Evolutionary conservation across 2,113 vertebrate species (phyloP), one percentile per base, ranked within the genome.

Genomic region (Brienomyrus longianalis): DNA sequence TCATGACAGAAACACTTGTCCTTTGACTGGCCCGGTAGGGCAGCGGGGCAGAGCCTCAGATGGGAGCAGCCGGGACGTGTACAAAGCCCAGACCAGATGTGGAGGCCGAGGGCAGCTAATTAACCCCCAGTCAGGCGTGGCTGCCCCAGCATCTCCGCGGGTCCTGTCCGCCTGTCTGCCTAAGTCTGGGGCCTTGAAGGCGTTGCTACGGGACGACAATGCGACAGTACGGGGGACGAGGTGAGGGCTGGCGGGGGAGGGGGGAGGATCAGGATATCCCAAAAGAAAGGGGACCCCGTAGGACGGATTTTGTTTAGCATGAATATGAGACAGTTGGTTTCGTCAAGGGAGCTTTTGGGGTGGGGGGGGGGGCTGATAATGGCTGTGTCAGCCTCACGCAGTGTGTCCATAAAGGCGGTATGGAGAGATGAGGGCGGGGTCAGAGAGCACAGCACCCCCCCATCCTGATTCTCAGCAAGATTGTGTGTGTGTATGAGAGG

Each of bases 321-420:
- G 70, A 77, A 77, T 77, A 77, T 77, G 56, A 80, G 35, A 83
- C n/a, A 83, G 74, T 83, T 74, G 47, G 59, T 35, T 2, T 15
- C 31, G 88, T 35, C 43, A 51, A 89, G 6, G 10, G 80, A 77
- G 13, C 70, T 43, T 77, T 77, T 35, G 11, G 51, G n/a, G 5
- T 83, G 39, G 27, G 1, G 48, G 54, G 5, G 62, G 23, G 31
- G 62, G 62, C 54, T 59, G 17, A 92, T 93, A 93, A 94, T 94
- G 88, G 89, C 90, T 89, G 90, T 92, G 92, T 92, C 91, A 92
- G 86, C 92, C 92, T 92, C 91, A 91, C 90, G 91, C 89, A 89
- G 88, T 93, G 86, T 86, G 47, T 91, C 89, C 80, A 90, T 90
- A 91, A 92, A 93, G 86, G 89, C 89, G 89, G 90, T 87, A 90